Percentiles rank a stretch among this genome's conserved stretches.
Conservation (phyloP, 1,140 invertebrate genomes). For the Doryteuthis pealeii region DNA sequence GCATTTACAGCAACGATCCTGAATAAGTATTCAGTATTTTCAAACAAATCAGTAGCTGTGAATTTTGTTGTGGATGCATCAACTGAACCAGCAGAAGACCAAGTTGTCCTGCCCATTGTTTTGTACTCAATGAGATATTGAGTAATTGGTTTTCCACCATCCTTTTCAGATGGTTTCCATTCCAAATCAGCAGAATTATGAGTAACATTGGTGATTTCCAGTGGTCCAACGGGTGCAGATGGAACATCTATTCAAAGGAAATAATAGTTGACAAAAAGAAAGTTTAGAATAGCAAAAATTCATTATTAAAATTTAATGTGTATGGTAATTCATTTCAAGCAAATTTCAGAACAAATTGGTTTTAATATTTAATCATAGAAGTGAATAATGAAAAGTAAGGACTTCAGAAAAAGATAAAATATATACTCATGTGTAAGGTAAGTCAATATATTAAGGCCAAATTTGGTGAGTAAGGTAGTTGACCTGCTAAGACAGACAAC, state of each 20-base stretch:
- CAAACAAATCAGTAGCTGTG: constrained; percentile 33
- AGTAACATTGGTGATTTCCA: constrained; percentile 37
- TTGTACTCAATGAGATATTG: constrained; percentile 56
- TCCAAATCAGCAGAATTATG: constrained; percentile 37
- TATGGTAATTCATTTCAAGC: too few species aligned
- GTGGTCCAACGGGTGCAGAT: constrained; percentile 11
- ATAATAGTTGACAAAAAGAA: constrained; percentile 73
- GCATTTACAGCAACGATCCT: constrained; percentile 89
- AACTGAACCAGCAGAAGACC: constrained; percentile 76
- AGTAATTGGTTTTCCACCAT: constrained; percentile 50
- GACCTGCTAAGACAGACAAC: too few species aligned
- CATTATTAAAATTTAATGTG: too few species aligned
- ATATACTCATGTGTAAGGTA: too few species aligned
- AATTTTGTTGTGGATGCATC: constrained; percentile 60
- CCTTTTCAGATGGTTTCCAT: constrained; percentile 49
- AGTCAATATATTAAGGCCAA: too few species aligned
- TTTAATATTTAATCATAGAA: too few species aligned
- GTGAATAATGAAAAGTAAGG: too few species aligned
- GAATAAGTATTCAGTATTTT: constrained; percentile 41
- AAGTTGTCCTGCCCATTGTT: constrained; percentile 71
- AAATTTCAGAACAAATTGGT: too few species aligned
- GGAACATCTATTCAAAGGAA: constrained; percentile 18
- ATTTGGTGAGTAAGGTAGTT: too few species aligned
- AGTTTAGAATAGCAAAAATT: too few species aligned
- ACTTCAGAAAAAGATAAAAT: too few species aligned